A percentile compares a stretch with the other conserved stretches of the same genome.
Conservation (phyloP, 1,140 invertebrate genomes). For the Drosophila ohnishii region DNA sequence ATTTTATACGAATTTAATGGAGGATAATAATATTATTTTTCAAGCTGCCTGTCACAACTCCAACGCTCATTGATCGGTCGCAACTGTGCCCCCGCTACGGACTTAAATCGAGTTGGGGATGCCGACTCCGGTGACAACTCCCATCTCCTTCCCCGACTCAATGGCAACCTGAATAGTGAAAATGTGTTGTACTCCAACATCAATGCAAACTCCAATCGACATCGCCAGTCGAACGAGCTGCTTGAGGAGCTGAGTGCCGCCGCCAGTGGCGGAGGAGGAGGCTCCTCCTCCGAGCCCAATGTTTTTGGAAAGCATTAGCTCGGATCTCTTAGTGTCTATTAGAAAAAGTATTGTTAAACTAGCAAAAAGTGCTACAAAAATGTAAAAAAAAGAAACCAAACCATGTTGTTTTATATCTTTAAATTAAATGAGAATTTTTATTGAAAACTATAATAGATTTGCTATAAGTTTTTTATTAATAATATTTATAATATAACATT, state of each 20-base stretch:
- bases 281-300: slow-evolving; percentile 48
- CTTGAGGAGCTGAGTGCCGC: slow-evolving; percentile 66
- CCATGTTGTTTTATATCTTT: slow-evolving; percentile 1
- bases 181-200: slow-evolving; percentile 45
- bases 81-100: slow-evolving; percentile 35
- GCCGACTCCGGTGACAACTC: slow-evolving; percentile 26
- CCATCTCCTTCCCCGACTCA: slow-evolving; percentile 14
- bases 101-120: slow-evolving; percentile 43
- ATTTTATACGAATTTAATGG: not conserved
- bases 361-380: slow-evolving; percentile 76
- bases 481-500: too few relatives aligned
- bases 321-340: not conserved
- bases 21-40: not conserved
- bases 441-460: too few relatives aligned
- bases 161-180: slow-evolving; percentile 36
- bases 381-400: slow-evolving; percentile 48
- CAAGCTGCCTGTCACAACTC: slow-evolving; percentile 84
- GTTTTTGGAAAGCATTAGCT: slow-evolving; percentile 74
- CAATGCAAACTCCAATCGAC: slow-evolving; percentile 41
- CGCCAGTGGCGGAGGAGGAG: slow-evolving; percentile 21
- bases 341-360: slow-evolving; percentile 23
- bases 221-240: slow-evolving; percentile 73
- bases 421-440: slow-evolving; percentile 18
- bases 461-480: too few relatives aligned
- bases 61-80: slow-evolving; percentile 73